These are phyloP conservation scores for Asbolus verrucosus DNA, from an alignment of 1,140 invertebrate species.

Conservation along the genomic window DNA sequence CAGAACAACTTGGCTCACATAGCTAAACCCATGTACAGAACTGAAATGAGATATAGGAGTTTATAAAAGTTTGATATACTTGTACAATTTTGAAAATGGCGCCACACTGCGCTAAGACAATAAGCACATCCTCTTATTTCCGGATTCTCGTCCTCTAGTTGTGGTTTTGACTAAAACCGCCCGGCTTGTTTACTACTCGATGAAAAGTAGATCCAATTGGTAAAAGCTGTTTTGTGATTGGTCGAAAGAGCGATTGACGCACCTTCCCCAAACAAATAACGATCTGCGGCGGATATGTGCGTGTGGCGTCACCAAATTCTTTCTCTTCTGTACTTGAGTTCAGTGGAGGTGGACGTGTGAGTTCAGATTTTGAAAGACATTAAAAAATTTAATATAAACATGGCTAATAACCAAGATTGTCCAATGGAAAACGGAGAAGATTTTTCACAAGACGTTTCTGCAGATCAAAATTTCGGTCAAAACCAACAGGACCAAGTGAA, in stretches of 20 bases:
- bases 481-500: constrained; percentile 69
- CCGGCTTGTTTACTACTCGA: not conserved
- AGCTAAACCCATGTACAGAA: no score
- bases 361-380: no score
- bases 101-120: no score
- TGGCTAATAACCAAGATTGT: constrained; percentile 62
- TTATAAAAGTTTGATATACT: no score
- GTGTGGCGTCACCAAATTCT: constrained; percentile 10
- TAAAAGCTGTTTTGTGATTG: constrained; percentile 29
- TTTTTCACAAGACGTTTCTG: constrained; percentile 76
- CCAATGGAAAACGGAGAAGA: constrained; percentile 72
- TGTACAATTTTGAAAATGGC: constrained; percentile 9
- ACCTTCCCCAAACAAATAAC: constrained; percentile 12
- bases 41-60: no score
- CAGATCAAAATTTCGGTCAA: constrained; percentile 60
- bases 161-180: not conserved
- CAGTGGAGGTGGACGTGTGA: constrained; percentile 50
- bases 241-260: constrained; percentile 27
- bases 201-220: constrained; percentile 25
- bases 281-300: constrained; percentile 14
- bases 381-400: constrained; percentile 52
- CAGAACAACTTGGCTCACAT: no score
- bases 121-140: no score
- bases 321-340: constrained; percentile 52
- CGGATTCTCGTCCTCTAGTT: not conserved